Base-by-base conservation (phyloP, 2,888 invertebrate species). In the Zygogramma bicolorata region DNA sequence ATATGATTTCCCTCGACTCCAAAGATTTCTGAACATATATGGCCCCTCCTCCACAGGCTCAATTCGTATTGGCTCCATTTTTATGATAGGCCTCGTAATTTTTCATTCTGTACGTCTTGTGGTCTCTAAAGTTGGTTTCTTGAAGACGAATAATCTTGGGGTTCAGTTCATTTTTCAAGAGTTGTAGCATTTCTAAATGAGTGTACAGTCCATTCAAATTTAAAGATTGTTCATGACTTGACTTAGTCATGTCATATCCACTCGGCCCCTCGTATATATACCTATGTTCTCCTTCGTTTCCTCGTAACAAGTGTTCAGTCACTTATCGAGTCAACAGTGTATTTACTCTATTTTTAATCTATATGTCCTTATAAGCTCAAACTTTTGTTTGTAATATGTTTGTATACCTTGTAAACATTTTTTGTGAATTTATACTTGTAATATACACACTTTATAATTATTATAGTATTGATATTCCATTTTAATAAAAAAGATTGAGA, bases 381-480 rank as follows among this genome's bases (percentile, higher is more conserved):
- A n/a, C n/a, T n/a, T n/a, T n/a, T n/a, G n/a, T n/a, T n/a, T n/a
- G n/a, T n/a, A n/a, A n/a, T n/a, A n/a, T n/a, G n/a, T n/a, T n/a
- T n/a, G n/a, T n/a, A n/a, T n/a, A n/a, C n/a, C n/a, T n/a, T n/a
- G n/a, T n/a, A n/a, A n/a, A n/a, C n/a, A n/a, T n/a, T n/a, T n/a
- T n/a, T n/a, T n/a, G n/a, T n/a, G n/a, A n/a, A n/a, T n/a, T n/a
- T n/a, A n/a, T n/a, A n/a, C n/a, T n/a, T n/a, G n/a, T n/a, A n/a
- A n/a, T n/a, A n/a, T n/a, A n/a, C n/a, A n/a, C n/a, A n/a, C n/a
- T n/a, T n/a, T n/a, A n/a, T n/a, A n/a, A n/a, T n/a, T n/a, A n/a
- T n/a, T n/a, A n/a, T n/a, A n/a, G n/a, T n/a, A n/a, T n/a, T 63
- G 1, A 63, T 46, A 42, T 63, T 63, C 63, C 63, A 63, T 27